phyloP scores from a whole-genome alignment of 2,797 vertebrate species.

The Hirundo rustica region DNA sequence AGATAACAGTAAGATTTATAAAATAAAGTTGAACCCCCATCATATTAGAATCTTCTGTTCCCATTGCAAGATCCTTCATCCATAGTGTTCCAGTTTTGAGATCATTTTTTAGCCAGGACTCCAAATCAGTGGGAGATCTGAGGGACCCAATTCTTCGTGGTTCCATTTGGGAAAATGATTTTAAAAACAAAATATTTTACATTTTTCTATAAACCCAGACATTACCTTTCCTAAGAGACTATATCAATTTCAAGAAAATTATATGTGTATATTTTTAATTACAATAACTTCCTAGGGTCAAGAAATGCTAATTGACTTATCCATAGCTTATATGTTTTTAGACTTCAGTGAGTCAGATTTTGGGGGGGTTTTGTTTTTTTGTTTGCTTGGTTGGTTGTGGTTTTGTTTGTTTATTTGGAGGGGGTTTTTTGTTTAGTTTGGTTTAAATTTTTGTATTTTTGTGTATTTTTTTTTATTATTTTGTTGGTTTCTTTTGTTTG shows the following conservation, averaged over 20 bases:
- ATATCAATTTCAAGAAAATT: background rate
- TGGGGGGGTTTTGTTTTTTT: background rate
- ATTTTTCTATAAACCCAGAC: background rate
- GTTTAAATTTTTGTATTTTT: background rate
- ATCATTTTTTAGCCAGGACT: background rate
- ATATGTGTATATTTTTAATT: background rate
- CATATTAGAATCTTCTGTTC: background rate
- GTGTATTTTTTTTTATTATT: too few species aligned
- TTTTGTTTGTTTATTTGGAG: background rate
- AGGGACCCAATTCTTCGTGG: background rate
- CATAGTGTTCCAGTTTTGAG: background rate
- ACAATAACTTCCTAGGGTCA: background rate
- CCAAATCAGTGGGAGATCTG: background rate
- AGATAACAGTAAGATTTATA: background rate
- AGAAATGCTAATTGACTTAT: background rate
- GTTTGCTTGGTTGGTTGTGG: background rate
- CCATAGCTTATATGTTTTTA: background rate
- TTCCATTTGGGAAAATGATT: background rate
- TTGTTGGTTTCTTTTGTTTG: background rate
- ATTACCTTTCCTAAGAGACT: background rate
- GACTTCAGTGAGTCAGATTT: background rate
- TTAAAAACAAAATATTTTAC: background rate
- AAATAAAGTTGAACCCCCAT: background rate
- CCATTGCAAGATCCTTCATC: background rate
- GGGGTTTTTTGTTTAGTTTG: background rate